These are phyloP conservation scores for Odocoileus virginianus DNA, from an alignment of 2,113 vertebrate genomes.

Conservation along the genomic window DNA sequence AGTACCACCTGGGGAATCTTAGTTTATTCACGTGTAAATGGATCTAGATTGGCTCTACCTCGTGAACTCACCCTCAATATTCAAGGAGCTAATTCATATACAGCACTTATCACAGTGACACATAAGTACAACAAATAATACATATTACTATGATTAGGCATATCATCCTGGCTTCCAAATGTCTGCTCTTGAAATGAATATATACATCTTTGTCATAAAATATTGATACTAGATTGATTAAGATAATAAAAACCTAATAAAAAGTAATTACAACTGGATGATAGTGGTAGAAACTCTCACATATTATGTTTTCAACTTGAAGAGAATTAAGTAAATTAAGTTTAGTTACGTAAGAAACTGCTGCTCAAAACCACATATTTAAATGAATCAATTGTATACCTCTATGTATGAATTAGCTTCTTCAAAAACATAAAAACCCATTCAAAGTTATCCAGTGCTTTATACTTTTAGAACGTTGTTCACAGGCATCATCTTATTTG, in stretches of 20 bases:
- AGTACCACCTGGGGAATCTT: background rate
- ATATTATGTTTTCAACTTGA: background rate
- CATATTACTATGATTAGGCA: background rate
- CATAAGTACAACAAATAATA: background rate
- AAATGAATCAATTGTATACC: background rate
- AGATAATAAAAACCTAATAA: background rate
- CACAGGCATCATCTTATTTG: background rate
- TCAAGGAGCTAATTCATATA: background rate
- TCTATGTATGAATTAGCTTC: background rate
- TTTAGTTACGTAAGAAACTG: background rate
- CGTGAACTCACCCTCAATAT: background rate
- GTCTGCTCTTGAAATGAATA: background rate
- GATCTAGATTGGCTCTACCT: background rate
- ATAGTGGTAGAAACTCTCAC: background rate
- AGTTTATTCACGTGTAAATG: background rate
- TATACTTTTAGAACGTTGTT: background rate
- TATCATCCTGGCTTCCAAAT: background rate
- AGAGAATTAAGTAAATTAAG: conserved; percentile 1
- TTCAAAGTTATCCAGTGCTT: background rate
- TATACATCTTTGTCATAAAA: background rate
- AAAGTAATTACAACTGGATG: background rate
- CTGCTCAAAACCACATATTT: background rate
- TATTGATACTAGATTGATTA: background rate
- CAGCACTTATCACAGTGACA: background rate
- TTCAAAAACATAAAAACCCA: background rate